Conservation (phyloP, 2,888 invertebrate species). For the Vesta saturnalis region DNA sequence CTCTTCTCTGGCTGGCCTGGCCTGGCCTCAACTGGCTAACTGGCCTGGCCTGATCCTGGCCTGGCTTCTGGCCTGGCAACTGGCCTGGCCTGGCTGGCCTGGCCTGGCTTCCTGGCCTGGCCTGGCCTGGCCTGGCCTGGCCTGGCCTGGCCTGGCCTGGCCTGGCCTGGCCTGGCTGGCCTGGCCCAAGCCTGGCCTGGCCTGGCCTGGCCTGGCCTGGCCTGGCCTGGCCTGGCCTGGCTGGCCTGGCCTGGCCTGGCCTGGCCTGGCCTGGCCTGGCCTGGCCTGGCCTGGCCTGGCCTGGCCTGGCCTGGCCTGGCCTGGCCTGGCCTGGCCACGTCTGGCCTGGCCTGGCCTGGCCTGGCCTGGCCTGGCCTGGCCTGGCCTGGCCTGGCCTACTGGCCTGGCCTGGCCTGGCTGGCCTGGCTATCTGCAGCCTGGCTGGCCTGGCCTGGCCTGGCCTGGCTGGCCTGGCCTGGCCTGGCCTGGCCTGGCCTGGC, state of each 20-base stretch:
- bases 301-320: conserved; percentile 7
- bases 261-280: not conserved
- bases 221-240: not conserved
- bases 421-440: too few relatives aligned
- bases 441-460: not conserved
- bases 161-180: not conserved
- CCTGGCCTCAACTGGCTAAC: not conserved
- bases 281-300: not conserved
- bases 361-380: conserved; percentile 11
- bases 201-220: not conserved
- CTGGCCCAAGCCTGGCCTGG: not conserved
- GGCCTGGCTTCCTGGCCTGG: too few relatives aligned
- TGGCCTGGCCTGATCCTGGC: not conserved
- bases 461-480: not conserved
- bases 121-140: not conserved
- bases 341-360: conserved; percentile 4
- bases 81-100: not conserved
- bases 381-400: not conserved
- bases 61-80: not conserved
- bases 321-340: not conserved
- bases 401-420: conserved; percentile 12
- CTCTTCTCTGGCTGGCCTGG: too few relatives aligned
- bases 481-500: not conserved
- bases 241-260: conserved; percentile 7
- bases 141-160: not conserved